Base-by-base conservation (phyloP, 2,888 invertebrate species). In the Mimumesa dahlbomi region DNA sequence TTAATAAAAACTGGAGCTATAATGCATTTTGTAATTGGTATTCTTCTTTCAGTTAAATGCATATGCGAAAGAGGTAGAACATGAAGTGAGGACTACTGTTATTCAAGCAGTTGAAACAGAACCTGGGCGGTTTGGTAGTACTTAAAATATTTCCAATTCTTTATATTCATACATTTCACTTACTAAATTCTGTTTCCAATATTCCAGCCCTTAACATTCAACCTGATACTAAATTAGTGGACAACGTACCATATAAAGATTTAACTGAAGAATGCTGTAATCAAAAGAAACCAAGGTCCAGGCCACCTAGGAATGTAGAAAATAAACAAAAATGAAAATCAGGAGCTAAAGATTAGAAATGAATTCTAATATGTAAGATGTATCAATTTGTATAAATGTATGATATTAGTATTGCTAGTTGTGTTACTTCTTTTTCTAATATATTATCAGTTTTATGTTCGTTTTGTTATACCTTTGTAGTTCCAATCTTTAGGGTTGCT, bases 91-190 rank as follows among this genome's bases (percentile, higher is more conserved):
- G 82, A 93, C 93, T 9, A 93, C 93, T 84, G 93, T 96, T 1
- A 93, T 96, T 64, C 95, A 96, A 89, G 94, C 94, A 2, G 90
- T 90, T 75, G 91, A 94, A 90, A 91, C 92, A n/a, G 90, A 91
- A 79, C 93, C 94, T 36, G 94, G 94, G 70, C 91, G 91, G 73
- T 95, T 91, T 90, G 92, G 95, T 94, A 90, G 88, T 86, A 45
- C 64, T n/a, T 34, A 11, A 50, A 29, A 16, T 13, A 29, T 42
- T 18, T 2, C 38, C n/a, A n/a, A 3, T 18, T 19, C 25, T 40
- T n/a, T 5, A 42, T 19, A 14, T 67, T 7, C 14, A 9, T n/a
- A 31, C n/a, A n/a, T 14, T 50, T 19, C 50, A 2, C 6, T 45
- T 29, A 21, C 0, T 13, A 6, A 40, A 21, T 25, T 22, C 2